Conservation (phyloP, 1,140 invertebrate genomes). For the honey bee (Apis mellifera) region DNA sequence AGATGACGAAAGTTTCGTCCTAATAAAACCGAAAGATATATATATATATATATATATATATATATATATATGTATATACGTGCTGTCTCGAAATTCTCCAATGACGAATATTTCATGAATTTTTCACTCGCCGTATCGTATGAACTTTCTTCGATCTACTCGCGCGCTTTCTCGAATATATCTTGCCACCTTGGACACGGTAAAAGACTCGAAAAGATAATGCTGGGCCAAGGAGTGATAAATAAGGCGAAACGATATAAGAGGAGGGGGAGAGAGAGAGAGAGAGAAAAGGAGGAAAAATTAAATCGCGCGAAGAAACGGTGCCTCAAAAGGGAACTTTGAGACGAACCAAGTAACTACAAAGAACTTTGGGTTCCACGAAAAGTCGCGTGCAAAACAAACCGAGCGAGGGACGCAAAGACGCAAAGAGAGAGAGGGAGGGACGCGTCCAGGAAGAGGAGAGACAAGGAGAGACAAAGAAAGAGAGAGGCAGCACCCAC, state of each 20-base stretch:
- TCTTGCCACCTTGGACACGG: too few species aligned
- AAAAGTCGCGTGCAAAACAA: conserved; percentile 65
- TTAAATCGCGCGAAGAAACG: conserved; percentile 37
- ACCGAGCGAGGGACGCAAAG: conserved; percentile 53
- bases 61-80: too few species aligned
- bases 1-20: conserved; percentile 10
- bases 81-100: too few species aligned
- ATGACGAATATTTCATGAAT: too few species aligned
- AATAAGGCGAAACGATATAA: not conserved
- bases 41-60: too few species aligned
- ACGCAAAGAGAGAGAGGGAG: conserved; percentile 3
- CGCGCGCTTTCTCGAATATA: too few species aligned
- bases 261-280: not conserved
- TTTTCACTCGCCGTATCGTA: too few species aligned
- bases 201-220: too few species aligned
- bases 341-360: conserved; percentile 60
- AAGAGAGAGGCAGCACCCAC: conserved; percentile 42
- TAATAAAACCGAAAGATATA: conserved; percentile 12
- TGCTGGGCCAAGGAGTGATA: not conserved
- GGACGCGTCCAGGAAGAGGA: conserved; percentile 16
- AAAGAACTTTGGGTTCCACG: conserved; percentile 57
- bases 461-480: not conserved
- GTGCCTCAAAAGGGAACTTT: conserved; percentile 58
- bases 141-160: too few species aligned
- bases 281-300: not conserved